These are phyloP conservation scores for Amniataba percoides DNA, from an alignment of 2,797 vertebrate genomes.

Conservation along the genomic window DNA sequence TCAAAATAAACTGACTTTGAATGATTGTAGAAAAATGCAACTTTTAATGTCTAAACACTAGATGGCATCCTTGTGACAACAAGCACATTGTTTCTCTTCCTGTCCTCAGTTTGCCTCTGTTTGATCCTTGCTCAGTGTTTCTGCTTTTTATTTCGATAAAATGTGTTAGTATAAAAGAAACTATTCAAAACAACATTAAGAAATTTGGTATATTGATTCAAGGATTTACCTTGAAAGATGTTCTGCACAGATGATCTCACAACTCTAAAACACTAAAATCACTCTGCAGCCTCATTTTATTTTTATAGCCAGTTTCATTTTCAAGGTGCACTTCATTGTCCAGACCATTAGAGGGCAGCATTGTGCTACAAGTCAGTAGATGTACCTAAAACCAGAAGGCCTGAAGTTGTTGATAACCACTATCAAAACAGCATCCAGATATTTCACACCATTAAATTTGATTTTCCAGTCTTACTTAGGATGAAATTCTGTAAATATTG, in stretches of 20 bases:
- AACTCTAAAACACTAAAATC: neutral
- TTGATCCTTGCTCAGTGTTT: neutral
- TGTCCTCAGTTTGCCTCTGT: neutral
- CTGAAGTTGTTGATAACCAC: neutral
- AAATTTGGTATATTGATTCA: no score
- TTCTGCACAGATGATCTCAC: neutral
- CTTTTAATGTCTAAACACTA: constrained; percentile 25
- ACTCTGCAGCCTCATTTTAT: neutral
- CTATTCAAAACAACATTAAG: neutral
- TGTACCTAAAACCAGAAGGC: neutral
- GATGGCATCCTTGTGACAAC: constrained; percentile 33
- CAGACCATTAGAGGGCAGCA: constrained; percentile 52
- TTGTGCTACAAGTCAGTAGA: constrained; percentile 11
- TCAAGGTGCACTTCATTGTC: neutral
- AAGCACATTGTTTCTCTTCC: neutral
- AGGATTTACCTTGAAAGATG: neutral
- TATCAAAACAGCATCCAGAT: no score
- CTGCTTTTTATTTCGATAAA: neutral
- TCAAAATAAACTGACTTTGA: constrained; percentile 23
- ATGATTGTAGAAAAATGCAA: neutral
- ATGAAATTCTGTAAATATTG: neutral
- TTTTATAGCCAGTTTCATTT: neutral
- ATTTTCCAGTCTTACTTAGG: neutral
- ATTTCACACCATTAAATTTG: neutral
- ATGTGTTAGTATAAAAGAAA: no score